Conservation (phyloP, 2,113 vertebrate species). For the Carassius gibelio region DNA sequence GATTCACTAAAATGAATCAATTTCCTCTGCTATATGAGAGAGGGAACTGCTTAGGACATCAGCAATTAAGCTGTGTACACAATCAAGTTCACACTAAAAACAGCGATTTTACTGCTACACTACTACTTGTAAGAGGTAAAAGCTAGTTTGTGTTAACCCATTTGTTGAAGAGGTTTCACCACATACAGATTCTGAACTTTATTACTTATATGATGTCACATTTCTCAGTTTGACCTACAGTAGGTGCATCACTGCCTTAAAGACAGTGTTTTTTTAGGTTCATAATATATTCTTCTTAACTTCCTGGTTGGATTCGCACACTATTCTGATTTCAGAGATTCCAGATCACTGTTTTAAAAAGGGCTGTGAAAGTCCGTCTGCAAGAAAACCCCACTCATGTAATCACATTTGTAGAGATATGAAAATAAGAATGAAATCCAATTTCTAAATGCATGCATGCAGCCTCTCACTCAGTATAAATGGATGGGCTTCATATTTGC, state of each 20-base stretch:
- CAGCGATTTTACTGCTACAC: too few relatives aligned
- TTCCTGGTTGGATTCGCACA: constrained; percentile 7
- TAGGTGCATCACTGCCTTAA: neutral
- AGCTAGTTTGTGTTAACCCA: too few relatives aligned
- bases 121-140: too few relatives aligned
- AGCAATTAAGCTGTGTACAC: too few relatives aligned
- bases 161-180: too few relatives aligned
- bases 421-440: constrained; percentile 51
- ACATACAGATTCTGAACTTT: too few relatives aligned
- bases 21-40: too few relatives aligned
- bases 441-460: constrained; percentile 51
- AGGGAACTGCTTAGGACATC: too few relatives aligned
- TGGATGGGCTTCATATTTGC: constrained; percentile 13
- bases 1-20: too few relatives aligned
- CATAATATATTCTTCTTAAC: neutral
- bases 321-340: neutral
- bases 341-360: constrained; percentile 6
- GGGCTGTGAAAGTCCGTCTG: constrained; percentile 15
- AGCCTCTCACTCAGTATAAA: constrained; percentile 32
- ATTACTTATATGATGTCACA: too few relatives aligned
- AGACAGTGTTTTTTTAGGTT: neutral
- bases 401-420: constrained; percentile 59
- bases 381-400: constrained; percentile 42
- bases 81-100: too few relatives aligned
- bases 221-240: too few relatives aligned